Evolutionary conservation across 2,113 vertebrate genomes (phyloP), one percentile per base, ranked within the genome.

Genomic region (Calypte anna): DNA sequence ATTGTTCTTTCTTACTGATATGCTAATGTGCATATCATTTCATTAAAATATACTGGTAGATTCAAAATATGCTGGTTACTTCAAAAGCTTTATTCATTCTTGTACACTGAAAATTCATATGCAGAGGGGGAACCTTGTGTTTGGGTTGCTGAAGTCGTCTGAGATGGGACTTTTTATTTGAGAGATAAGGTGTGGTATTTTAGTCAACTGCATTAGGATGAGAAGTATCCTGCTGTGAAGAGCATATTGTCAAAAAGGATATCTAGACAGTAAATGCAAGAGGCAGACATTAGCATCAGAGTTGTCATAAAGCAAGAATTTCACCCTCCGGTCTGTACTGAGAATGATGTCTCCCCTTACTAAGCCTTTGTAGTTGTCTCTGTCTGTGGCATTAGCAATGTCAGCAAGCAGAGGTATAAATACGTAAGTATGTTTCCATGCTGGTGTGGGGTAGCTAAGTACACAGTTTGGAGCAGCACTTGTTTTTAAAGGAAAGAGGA

Each of bases 401-500:
- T 66, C 53, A 85, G 46, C 36, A 61, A 72, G 14, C 28, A 38
- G 57, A 9, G 57, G 11, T 95, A 88, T 95, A 95, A 97, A 94
- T 91, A 66, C 83, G 86, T 77, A 82, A 80, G 44, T 82, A 64
- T 85, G 67, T 96, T 97, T 92, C 82, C 2, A 0, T 90, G 63
- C 79, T 68, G 84, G 51, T 94, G 78, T 91, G 95, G 86, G 93
- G 89, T 96, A 90, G 81, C 84, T 90, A 96, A 77, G 88, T 94
- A 88, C 91, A 55, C 76, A 80, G 94, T 93, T 92, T 93, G 94
- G 96, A 97, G 62, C 94, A 84, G 33, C 48, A 91, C 91, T 97
- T 97, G 95, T 98, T 97, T 97, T 96, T 96, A 94, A 96, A 96
- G 94, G 95, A 95, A 96, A 93, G 94, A 97, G 97, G 97, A 98